phyloP scores from a whole-genome alignment of 1,140 invertebrate genomes.

The Augochlora pura region DNA sequence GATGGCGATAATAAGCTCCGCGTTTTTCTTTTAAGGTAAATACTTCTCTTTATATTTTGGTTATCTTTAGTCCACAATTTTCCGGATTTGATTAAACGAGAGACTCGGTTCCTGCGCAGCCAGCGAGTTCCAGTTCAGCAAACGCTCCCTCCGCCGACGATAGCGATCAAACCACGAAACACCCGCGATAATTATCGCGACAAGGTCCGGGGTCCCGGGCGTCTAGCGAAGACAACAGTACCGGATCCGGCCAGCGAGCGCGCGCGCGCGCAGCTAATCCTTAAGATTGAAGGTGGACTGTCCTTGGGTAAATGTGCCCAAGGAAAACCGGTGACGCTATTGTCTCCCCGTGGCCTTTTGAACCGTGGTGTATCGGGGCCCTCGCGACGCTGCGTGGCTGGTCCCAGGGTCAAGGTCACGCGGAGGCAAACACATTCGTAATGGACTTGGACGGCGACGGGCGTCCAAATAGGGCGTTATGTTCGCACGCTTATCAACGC shows the following conservation, averaged over 20 bases:
- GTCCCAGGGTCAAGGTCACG: slow-evolving; percentile 13
- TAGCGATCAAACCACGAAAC: background rate
- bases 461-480: slow-evolving; percentile 2
- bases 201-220: background rate
- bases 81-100: no score
- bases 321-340: slow-evolving; percentile 30
- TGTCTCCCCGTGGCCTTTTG: slow-evolving; percentile 24
- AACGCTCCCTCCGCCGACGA: background rate
- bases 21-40: no score
- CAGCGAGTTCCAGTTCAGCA: background rate
- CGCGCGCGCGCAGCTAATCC: background rate
- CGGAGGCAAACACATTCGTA: slow-evolving; percentile 11
- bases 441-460: background rate
- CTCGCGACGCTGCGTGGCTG: background rate
- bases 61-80: no score
- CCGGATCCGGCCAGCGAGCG: background rate
- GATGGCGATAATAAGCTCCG: no score
- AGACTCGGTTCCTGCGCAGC: no score
- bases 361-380: background rate
- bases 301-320: slow-evolving; percentile 25
- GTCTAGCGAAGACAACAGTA: background rate
- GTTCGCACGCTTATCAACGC: background rate
- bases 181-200: background rate
- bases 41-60: no score
- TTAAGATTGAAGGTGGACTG: background rate